A percentile compares a stretch with the other conserved stretches of the same genome.
Evolutionary conservation across 2,113 vertebrate genomes (phyloP).

Genomic region (Suricata suricatta): DNA sequence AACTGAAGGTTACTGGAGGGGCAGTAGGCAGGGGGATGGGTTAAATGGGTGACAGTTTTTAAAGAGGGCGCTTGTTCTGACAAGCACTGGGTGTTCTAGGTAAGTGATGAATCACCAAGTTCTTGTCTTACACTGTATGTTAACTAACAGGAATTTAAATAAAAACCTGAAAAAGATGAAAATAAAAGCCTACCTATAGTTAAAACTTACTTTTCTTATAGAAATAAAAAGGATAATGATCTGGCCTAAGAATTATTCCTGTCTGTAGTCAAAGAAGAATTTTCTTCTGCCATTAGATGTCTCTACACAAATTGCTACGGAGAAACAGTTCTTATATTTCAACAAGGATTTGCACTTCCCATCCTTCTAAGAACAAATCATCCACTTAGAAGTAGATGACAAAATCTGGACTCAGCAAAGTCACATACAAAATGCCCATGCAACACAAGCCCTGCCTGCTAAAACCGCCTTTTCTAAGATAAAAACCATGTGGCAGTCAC

Average conservation of each 20-base stretch:
- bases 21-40: neutral
- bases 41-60: neutral
- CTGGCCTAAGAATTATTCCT: neutral
- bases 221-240: conserved; percentile 21
- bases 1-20: neutral
- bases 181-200: neutral
- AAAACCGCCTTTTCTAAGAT: neutral
- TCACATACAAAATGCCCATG: neutral
- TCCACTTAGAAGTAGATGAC: neutral
- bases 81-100: neutral
- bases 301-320: neutral
- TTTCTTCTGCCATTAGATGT: neutral
- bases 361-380: neutral
- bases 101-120: neutral
- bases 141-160: neutral
- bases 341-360: neutral
- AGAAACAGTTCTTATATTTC: conserved; percentile 19
- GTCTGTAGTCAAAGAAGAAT: neutral
- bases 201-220: conserved; percentile 26
- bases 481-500: neutral
- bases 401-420: neutral
- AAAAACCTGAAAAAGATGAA: neutral
- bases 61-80: neutral
- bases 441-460: neutral
- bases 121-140: neutral